Evolutionary conservation across 2,888 invertebrate genomes (phyloP), one percentile per base, ranked within the genome.

Genomic region (Balanococcus diminutus): DNA sequence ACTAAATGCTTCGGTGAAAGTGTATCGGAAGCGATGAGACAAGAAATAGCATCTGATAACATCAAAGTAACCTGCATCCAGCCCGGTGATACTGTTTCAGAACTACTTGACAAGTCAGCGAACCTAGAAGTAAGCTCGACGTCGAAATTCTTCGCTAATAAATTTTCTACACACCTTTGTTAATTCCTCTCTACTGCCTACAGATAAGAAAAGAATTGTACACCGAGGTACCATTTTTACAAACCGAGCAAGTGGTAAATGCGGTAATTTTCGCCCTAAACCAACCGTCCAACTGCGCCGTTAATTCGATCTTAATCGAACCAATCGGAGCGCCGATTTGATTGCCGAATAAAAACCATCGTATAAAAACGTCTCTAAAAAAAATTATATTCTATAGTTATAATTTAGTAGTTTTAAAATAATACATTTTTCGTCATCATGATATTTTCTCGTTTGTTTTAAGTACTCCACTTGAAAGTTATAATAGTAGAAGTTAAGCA

Each of bases 261-360:
- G 88, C 88, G 32, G 88, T 88, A 28, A n/a, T 89, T 4, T 89
- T 87, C 87, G 88, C 88, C 8, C 82, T 89, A 22, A 87, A 87
- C 0, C 88, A 88, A 84, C 88, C 89, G 28, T 81, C 86, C 11
- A 87, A 88, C 86, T 88, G 88, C 86, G 88, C 89, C 19, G 87
- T 89, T 36, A 89, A 89, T 82, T 88, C 88, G 61, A 88, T 89
- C n/a, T 85, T 89, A 9, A 87, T 89, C n/a, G 88, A 88, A 67
- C 89, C 89, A 81, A 87, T 87, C 22, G 87, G 87, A 75, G 87
- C 88, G 6, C 88, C 89, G 9, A 87, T 88, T 46, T 88, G 87
- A 87, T 22, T 5, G 5, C 5, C 28, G 0, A 22, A 72, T 67
- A 42, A 42, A n/a, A 75, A 75, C 14, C n/a, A 84, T 22, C n/a